phyloP scores from a whole-genome alignment of 2,888 invertebrate genomes.

The Branchellion lobata region DNA sequence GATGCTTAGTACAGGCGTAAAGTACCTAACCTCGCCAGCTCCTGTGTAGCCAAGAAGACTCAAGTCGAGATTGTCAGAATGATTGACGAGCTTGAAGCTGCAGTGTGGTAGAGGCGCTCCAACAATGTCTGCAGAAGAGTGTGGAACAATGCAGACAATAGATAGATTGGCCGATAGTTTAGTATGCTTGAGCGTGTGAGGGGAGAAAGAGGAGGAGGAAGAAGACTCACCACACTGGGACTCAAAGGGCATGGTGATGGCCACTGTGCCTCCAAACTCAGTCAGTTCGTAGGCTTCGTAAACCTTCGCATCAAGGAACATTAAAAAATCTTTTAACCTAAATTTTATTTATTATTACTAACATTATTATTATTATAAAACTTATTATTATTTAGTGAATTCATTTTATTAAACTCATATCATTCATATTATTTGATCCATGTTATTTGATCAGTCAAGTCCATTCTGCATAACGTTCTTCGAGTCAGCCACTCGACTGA shows the following conservation, averaged over 20 bases:
- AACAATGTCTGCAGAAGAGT: not conserved
- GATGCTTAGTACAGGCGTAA: too few species aligned
- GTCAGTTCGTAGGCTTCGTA: not conserved
- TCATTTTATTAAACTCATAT: too few species aligned
- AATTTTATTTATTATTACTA: not conserved
- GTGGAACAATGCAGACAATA: too few species aligned
- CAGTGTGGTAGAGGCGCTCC: not conserved
- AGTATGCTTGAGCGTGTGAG: too few species aligned
- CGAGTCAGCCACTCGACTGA: conserved; percentile 53
- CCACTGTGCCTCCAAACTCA: not conserved
- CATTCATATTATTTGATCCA: too few species aligned
- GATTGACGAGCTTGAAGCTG: not conserved
- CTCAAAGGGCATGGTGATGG: not conserved
- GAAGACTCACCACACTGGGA: not conserved
- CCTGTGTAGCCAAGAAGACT: not conserved
- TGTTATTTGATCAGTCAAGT: too few species aligned
- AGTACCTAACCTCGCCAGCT: not conserved
- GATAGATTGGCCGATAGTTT: too few species aligned
- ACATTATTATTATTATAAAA: too few species aligned
- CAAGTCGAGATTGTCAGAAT: not conserved
- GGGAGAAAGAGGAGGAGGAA: too few species aligned
- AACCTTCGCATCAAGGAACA: too few species aligned
- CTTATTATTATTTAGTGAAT: not conserved
- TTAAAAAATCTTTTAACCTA: not conserved
- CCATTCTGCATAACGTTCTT: too few species aligned